Evolutionary conservation across 2,888 invertebrate species (phyloP).

Genomic region (Rhagonycha lutea): DNA sequence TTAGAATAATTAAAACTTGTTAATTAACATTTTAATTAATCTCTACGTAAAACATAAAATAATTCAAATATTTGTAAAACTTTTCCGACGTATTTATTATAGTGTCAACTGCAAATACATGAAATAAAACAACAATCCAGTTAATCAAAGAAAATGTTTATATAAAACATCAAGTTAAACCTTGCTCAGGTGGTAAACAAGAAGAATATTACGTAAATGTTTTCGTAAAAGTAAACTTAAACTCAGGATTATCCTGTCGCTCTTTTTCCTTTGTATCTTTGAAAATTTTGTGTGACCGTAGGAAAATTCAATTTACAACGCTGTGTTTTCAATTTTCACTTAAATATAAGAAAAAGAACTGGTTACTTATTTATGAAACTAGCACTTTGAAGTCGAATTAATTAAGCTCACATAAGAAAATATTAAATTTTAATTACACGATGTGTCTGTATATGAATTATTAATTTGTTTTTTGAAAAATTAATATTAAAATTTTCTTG

Average conservation of each 20-base stretch:
- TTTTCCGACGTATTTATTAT: not conserved
- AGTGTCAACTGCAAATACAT: not conserved
- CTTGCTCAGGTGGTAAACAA: slow-evolving; percentile 20
- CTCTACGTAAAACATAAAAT: not conserved
- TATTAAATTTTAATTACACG: not conserved
- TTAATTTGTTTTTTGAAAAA: not conserved
- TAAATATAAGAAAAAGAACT: not conserved
- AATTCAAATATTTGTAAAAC: not conserved
- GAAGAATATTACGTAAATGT: slow-evolving; percentile 11
- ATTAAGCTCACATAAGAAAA: not conserved
- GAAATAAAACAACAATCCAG: not conserved
- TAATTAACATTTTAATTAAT: not conserved
- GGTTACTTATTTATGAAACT: not conserved
- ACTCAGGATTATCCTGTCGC: not conserved
- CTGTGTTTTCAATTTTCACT: not conserved
- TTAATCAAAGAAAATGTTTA: not conserved
- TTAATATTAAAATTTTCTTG: not conserved
- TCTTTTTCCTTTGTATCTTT: not conserved
- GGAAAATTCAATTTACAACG: not conserved
- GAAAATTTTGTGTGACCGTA: not conserved
- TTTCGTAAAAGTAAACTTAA: slow-evolving; percentile 17
- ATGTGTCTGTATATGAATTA: not conserved
- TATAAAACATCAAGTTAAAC: not conserved
- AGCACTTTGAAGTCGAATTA: not conserved
- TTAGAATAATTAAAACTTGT: not conserved